phyloP scores from a whole-genome alignment of 2,113 vertebrate genomes.

The Crotalus horridus region DNA sequence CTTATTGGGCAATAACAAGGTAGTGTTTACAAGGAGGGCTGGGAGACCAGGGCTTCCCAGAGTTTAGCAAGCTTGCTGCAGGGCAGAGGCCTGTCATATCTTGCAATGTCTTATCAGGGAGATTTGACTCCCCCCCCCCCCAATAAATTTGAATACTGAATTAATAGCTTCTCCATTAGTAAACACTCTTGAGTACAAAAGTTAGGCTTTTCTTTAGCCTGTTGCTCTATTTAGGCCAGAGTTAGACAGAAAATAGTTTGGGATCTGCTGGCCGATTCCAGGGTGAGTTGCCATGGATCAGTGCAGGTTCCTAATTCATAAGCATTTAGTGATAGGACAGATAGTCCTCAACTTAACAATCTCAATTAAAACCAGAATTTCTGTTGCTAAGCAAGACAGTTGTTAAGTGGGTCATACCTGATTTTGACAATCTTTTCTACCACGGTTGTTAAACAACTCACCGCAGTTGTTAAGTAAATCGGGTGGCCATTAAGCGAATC shows the following conservation, averaged over 20 bases:
- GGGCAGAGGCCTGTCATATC: background rate
- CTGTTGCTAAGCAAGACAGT: background rate
- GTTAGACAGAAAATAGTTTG: background rate
- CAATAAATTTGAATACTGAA: background rate
- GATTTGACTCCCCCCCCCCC: background rate
- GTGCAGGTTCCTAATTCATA: background rate
- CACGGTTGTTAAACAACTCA: background rate
- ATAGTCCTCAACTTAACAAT: background rate
- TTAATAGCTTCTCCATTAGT: background rate
- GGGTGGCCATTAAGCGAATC: background rate
- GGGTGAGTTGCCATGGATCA: background rate
- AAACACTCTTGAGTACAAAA: background rate
- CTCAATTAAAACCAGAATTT: background rate
- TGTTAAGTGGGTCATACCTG: background rate
- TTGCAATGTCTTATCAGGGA: background rate
- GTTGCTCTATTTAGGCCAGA: background rate
- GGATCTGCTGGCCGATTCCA: background rate
- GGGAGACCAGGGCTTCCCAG: background rate
- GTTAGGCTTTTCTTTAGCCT: background rate
- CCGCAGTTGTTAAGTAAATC: background rate
- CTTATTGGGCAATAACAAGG: background rate
- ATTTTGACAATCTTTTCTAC: background rate
- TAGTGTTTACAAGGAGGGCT: background rate
- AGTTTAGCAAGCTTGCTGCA: background rate
- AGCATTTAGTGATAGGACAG: background rate